Evolutionary conservation across 2,888 invertebrate species (phyloP), one percentile per base, ranked within the genome.

Genomic region (Orthosia gothica): DNA sequence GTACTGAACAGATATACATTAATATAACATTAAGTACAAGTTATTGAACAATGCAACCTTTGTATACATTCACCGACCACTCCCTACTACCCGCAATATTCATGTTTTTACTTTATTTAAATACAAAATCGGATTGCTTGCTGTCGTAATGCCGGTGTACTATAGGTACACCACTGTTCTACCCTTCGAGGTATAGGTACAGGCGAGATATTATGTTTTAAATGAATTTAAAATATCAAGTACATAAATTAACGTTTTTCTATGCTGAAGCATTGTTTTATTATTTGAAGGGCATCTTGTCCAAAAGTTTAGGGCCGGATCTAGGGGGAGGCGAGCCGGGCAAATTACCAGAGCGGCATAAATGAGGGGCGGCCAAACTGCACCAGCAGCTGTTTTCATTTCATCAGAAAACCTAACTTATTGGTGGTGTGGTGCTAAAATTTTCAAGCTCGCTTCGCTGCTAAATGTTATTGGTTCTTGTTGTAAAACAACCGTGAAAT

Each of bases 1-100:
- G 79, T 77, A 81, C 84, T 76, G 83, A 88, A 82, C 81, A 82
- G 74, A 74, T 74, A 72, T 77, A 77, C 62, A 80, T 72, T 73
- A 71, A 12, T 68, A 61, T 79, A 82, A 82, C 58, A 69, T 76
- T 82, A 85, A 82, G 78, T 85, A 82, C 86, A 66, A 55, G 47
- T 49, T 74, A 81, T 55, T 62, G 66, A 72, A 82, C 72, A 68
- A 73, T 72, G 32, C 49, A 67, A 52, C 69, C 7, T 49, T 67
- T 57, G 50, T 49, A 57, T 26, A 63, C 59, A 59, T 13, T 13
- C 55, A 68, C 74, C 57, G 0, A 45, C 70, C 59, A 18, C 64
- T 18, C 58, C 67, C 49, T 49, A 79, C 59, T 47, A 26, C 20
- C 20, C 7, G 50, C 75, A 84, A 81, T 81, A 81, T 74, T 81